Conservation (phyloP, 2,113 vertebrate species). For the Galeopterus variegatus region DNA sequence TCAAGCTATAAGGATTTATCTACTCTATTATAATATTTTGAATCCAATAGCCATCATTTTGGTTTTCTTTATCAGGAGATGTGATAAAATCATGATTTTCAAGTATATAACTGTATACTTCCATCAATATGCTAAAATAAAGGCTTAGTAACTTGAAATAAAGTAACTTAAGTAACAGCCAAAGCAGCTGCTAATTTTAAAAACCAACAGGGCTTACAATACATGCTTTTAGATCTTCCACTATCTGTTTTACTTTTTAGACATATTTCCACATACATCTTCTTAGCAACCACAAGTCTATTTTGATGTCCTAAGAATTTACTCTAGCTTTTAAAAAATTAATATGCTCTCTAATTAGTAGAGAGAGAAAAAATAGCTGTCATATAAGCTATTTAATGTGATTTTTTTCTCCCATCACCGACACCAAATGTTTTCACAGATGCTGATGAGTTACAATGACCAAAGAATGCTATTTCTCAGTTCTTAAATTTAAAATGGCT, state of each 20-base stretch:
- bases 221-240: not conserved
- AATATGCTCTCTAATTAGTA: not conserved
- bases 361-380: not conserved
- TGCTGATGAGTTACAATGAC: not conserved
- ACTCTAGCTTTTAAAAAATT: not conserved
- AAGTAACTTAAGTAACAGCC: not conserved
- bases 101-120: not conserved
- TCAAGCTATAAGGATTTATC: not conserved
- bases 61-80: not conserved
- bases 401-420: not conserved
- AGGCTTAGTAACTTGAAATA: not conserved
- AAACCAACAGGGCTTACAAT: not conserved
- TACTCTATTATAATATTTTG: not conserved
- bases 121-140: not conserved
- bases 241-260: not conserved
- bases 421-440: not conserved
- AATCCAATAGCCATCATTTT: not conserved
- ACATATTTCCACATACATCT: not conserved
- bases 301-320: not conserved
- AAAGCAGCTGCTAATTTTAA: not conserved
- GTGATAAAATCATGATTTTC: constrained; percentile 22
- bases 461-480: not conserved
- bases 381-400: not conserved
- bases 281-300: not conserved
- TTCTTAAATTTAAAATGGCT: not conserved